Conservation (phyloP, 2,797 vertebrate genomes). For the Lutjanus campechanus region DNA sequence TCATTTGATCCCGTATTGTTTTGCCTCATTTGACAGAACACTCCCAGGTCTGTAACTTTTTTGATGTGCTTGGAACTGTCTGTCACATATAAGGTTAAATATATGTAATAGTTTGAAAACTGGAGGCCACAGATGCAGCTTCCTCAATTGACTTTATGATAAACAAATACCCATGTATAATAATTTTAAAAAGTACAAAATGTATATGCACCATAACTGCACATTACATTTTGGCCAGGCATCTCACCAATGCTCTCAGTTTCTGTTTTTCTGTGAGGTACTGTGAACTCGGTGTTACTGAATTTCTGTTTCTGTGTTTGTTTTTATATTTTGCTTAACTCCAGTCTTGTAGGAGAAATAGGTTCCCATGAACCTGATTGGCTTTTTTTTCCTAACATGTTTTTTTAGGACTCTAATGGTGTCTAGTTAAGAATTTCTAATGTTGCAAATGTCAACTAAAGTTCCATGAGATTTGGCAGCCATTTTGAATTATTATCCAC, state of each 20-base stretch:
- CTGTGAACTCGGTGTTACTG: conserved; percentile 74
- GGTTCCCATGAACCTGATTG: no score
- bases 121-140: conserved; percentile 20
- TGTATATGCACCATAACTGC: conserved; percentile 10
- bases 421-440: no score
- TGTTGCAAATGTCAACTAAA: no score
- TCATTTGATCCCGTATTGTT: conserved; percentile 19
- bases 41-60: conserved; percentile 26
- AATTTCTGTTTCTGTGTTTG: conserved; percentile 42
- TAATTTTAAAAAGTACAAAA: conserved; percentile 28
- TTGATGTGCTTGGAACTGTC: conserved; percentile 8
- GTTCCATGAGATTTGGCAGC: no score
- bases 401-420: no score
- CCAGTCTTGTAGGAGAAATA: no score
- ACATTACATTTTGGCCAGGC: conserved; percentile 17
- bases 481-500: no score
- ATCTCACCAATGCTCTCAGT: conserved; percentile 26
- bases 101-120: conserved; percentile 30
- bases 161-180: not conserved
- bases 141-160: conserved; percentile 1
- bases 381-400: no score
- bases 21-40: not conserved
- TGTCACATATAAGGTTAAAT: conserved; percentile 21
- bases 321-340: conserved; percentile 29
- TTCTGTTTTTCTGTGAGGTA: conserved; percentile 62